Evolutionary conservation across 53 echinoderm and acorn worm genomes (phyloP), one percentile per base, ranked within the genome.

Genomic region (Holothuria leucospilota): DNA sequence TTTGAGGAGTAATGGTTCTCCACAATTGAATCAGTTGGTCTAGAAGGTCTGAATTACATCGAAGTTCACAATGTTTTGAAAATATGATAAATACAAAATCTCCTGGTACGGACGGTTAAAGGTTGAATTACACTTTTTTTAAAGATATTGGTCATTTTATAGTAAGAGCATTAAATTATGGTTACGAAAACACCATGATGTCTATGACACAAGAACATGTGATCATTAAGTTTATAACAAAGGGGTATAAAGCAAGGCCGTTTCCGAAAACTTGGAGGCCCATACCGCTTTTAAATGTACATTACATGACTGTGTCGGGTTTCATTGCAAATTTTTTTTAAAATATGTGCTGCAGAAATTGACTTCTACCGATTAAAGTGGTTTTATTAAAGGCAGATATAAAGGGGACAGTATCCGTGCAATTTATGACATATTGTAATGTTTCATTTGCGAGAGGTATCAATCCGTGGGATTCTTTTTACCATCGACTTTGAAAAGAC

Each of bases 391-490:
- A 39, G n/a, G 71, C 14, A 2, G 71, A 4, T 71, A 71, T 40
- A 40, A 41, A 13, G 71, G 71, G 2, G 71, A 71, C 46, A 39
- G 42, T 20, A 71, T 71, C 0, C 39, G 5, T 4, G 20, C 71
- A 15, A 71, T 71, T 18, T 71, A 71, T 39, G 71, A 71, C 20
- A 71, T 71, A 71, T 39, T n/a, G n/a, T 11, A 34, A 71, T 71
- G 71, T 40, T 18, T 42, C 4, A 18, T 40, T 29, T 71, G 21
- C 28, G 6, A 0, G 39, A 71, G 41, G 71, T 41, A 14, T 8
- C 41, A 40, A 13, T n/a, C 3, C 10, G 42, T 20, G 5, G 18
- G 42, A 24, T 38, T 39, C 20, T 40, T 4, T 71, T 71, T 41
- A 18, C 71, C 9, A 41, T 71, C n/a, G 71, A 42, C 38, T 71